Base-by-base conservation (phyloP, 2,888 invertebrate species). In the Creontiades dilutus region DNA sequence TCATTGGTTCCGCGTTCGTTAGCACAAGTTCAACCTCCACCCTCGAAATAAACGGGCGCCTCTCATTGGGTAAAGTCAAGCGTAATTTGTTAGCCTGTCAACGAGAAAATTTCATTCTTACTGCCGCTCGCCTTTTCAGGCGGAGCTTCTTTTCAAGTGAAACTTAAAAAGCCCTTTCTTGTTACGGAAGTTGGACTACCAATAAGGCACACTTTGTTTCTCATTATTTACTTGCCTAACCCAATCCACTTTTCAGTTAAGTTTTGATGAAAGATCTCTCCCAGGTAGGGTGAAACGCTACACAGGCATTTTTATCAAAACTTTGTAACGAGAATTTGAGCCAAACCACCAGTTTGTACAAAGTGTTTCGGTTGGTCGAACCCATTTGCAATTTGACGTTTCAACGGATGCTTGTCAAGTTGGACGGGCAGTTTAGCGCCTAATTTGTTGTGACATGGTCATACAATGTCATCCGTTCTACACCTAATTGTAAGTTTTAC, bases 21-120 rank as follows among this genome's bases (percentile, higher is more conserved):
- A 68, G 68, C 11, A 12, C 27, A 5, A 19, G 68, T 5, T 68
- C 68, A 68, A 19, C 23, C 68, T 23, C 19, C 23, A 11, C 68
- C 68, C 23, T 19, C 12, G 23, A 68, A 68, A 68, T 23, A 12
- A 19, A 12, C 23, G 68, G 23, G 68, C 23, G 9, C 23, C 19
- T 4, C 68, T 68, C 68, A 68, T 4, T 68, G 68, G 27, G 68
- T 68, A 68, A 68, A 68, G 68, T 23, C 68, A 68, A 23, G 23
- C 68, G 68, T 68, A 68, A 68, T 68, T 68, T 68, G 68, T 68
- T 68, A 68, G 68, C 68, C 68, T 68, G 68, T 68, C 68, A 68
- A 68, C 68, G 27, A 19, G 68, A 68, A 68, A 68, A 68, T 68
- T 68, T 68, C 68, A 68, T 68, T 68, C 68, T 68, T 68, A 23